Evolutionary conservation across 2,797 vertebrate species (phyloP).

Genomic region (Alca torda): DNA sequence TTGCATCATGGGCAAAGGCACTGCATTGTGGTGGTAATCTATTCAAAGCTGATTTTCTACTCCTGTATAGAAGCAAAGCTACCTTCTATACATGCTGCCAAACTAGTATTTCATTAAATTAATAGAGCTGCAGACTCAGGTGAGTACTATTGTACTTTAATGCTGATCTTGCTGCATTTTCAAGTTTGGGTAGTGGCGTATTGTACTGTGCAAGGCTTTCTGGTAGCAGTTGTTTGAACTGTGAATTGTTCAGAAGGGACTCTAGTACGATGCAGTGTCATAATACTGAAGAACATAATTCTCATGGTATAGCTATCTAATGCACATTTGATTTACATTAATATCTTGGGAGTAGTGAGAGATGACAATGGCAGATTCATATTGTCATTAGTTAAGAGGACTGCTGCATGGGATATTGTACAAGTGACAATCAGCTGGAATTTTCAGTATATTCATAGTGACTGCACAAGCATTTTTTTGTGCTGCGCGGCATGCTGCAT

Average conservation of each 20-base stretch:
- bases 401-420: not conserved
- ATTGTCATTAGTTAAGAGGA: not conserved
- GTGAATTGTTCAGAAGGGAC: not conserved
- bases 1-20: not conserved
- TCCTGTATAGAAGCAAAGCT: not conserved
- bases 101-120: not conserved
- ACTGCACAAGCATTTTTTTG: not conserved
- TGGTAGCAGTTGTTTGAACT: not conserved
- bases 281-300: not conserved
- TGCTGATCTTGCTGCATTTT: not conserved
- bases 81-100: not conserved
- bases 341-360: not conserved
- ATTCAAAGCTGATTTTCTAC: not conserved
- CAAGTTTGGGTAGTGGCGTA: not conserved
- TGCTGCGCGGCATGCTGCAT: not conserved
- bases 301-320: not conserved
- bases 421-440: not conserved
- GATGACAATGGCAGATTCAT: not conserved
- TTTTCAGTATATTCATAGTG: not conserved
- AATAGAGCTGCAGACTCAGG: not conserved
- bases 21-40: not conserved
- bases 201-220: not conserved
- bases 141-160: not conserved
- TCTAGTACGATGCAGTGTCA: not conserved
- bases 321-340: not conserved